These are phyloP conservation scores for Kryptolebias ocellatus DNA, from an alignment of 2,797 vertebrate species.

Conservation along the genomic window DNA sequence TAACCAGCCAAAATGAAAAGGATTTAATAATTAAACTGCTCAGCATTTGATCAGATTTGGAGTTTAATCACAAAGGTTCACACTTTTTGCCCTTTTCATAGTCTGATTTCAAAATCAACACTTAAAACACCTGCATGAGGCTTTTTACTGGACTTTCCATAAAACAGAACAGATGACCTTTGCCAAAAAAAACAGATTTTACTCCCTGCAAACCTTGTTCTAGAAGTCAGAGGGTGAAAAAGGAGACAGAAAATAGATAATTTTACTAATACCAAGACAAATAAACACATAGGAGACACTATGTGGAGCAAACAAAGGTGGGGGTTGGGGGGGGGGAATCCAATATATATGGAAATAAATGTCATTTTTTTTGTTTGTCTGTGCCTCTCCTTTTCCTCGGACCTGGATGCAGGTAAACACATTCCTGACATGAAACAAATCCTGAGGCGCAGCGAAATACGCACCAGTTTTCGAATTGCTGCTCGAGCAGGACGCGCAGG, in stretches of 20 bases:
- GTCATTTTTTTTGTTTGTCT: background rate
- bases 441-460: background rate
- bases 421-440: slow-evolving; percentile 14
- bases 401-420: slow-evolving; percentile 5
- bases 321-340: background rate
- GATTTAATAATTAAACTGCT: no score
- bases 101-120: background rate
- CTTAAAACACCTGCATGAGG: background rate
- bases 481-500: background rate
- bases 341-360: slow-evolving; percentile 7
- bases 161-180: background rate
- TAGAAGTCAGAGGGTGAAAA: background rate
- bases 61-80: no score
- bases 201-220: no score
- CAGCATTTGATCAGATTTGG: no score
- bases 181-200: background rate
- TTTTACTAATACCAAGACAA: background rate
- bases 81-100: background rate
- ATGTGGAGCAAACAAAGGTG: background rate
- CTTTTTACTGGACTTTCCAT: background rate
- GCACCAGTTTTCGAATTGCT: background rate
- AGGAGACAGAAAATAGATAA: background rate
- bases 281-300: background rate
- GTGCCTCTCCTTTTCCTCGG: background rate
- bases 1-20: no score